phyloP scores from a whole-genome alignment of 2,797 vertebrate species.

The Pelobates cultripes region DNA sequence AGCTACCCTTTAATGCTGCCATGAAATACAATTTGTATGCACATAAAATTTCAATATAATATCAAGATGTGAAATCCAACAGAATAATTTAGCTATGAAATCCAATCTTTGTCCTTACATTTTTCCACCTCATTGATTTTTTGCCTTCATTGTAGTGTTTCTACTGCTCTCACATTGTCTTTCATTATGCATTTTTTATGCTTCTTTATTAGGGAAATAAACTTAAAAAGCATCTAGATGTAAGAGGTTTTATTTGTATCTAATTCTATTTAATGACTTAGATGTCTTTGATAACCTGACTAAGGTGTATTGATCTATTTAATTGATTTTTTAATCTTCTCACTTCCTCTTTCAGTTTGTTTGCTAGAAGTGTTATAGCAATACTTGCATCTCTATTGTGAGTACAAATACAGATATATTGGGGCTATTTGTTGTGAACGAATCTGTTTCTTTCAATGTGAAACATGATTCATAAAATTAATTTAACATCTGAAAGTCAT shows the following conservation, averaged over 20 bases:
- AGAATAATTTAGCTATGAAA: slow-evolving; percentile 65
- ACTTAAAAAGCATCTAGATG: slow-evolving; percentile 59
- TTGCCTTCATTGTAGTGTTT: slow-evolving; percentile 60
- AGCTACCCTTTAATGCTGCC: slow-evolving; percentile 57
- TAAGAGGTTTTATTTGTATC: slow-evolving; percentile 64
- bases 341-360: slow-evolving; percentile 42
- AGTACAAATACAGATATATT: neutral
- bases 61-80: slow-evolving; percentile 62
- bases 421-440: neutral
- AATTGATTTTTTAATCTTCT: slow-evolving; percentile 66
- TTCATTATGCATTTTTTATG: slow-evolving; percentile 61
- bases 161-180: slow-evolving; percentile 51
- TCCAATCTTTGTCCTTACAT: slow-evolving; percentile 61
- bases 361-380: slow-evolving; percentile 13
- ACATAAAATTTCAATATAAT: slow-evolving; percentile 61
- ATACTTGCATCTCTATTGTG: slow-evolving; percentile 5
- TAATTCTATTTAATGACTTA: slow-evolving; percentile 66
- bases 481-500: neutral
- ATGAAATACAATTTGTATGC: slow-evolving; percentile 64
- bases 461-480: neutral
- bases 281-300: slow-evolving; percentile 65
- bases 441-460: neutral
- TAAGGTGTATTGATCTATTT: slow-evolving; percentile 66
- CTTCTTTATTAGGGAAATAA: slow-evolving; percentile 64
- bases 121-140: slow-evolving; percentile 64